Evolutionary conservation across 1,140 invertebrate genomes (phyloP), one percentile per base, ranked within the genome.

Genomic region (Zaprionus ghesquierei): DNA sequence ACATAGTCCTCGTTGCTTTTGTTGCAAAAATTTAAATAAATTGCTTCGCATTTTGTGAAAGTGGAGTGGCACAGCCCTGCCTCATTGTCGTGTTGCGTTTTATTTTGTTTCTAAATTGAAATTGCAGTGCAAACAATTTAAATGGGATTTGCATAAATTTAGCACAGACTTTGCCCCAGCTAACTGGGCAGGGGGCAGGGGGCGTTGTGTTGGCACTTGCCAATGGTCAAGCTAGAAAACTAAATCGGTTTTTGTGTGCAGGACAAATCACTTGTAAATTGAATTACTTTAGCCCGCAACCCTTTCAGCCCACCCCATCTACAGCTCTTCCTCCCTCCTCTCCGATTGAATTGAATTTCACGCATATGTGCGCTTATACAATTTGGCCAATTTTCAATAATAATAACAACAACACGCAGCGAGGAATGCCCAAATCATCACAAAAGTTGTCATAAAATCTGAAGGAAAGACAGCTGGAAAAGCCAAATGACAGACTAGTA

Each of bases 341-440:
- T 41, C 2, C 35, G 50, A 58, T 68, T 23, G 82, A 90, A 90
- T 90, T 81, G 79, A 90, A 90, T 90, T 90, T 90, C 86, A 90
- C 87, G 86, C 86, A 90, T 90, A 90, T 90, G 86, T 90, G 86
- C 81, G 79, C 80, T 90, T 90, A 90, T 73, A 90, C 86, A 90
- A 90, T 90, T 90, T 90, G 81, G 81, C 86, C 86, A 90, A 90
- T 90, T 90, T 80, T 90, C 87, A 77, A 79, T 90, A 90, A 87
- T 79, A 77, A 75, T 72, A 80, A 77, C 41, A 46, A 65, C 13
- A 86, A 87, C 77, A 75, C 53, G 53, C 38, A 77, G 73, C 75
- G 66, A 53, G 61, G 77, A 75, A 82, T 62, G 33, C 68, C 69
- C 46, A 75, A 75, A 81, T 85, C 74, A 81, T 80, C 77, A 74